phyloP scores from a whole-genome alignment of 2,797 vertebrate species.

The Leuciscus waleckii region DNA sequence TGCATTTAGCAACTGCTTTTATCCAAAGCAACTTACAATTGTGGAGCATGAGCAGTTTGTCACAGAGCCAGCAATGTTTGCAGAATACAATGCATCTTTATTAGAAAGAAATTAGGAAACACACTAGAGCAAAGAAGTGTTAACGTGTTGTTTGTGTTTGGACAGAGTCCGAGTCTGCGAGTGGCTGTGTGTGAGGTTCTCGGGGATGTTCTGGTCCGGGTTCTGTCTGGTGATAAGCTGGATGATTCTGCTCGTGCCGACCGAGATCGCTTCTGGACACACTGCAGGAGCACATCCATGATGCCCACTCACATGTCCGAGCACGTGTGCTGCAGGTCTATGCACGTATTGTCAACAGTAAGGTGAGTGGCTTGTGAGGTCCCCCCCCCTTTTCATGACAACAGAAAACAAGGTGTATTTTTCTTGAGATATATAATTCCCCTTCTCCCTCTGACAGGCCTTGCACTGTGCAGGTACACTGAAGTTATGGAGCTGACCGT shows the following conservation, averaged over 20 bases:
- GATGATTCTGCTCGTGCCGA: slow-evolving; percentile 85
- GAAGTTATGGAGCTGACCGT: slow-evolving; percentile 89
- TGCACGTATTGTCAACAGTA: slow-evolving; percentile 88
- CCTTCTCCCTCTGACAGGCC: slow-evolving; percentile 74
- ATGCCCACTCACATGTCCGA: slow-evolving; percentile 87
- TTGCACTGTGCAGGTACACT: slow-evolving; percentile 88
- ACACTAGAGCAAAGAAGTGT: background rate
- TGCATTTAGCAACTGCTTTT: no score
- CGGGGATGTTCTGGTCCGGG: slow-evolving; percentile 86
- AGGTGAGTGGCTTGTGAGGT: slow-evolving; percentile 72
- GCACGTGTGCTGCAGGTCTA: slow-evolving; percentile 90
- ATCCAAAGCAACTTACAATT: background rate
- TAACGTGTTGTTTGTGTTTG: slow-evolving; percentile 11
- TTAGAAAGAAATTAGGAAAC: background rate
- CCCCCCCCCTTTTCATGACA: background rate
- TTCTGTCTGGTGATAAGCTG: slow-evolving; percentile 88
- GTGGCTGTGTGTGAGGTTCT: slow-evolving; percentile 90
- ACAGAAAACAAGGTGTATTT: background rate
- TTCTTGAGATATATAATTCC: background rate
- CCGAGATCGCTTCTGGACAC: slow-evolving; percentile 89
- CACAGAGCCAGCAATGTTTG: background rate
- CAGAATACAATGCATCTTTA: background rate
- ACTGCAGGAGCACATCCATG: slow-evolving; percentile 89
- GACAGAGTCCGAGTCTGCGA: slow-evolving; percentile 88
- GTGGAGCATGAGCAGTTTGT: background rate